A percentile compares a stretch with the other conserved stretches of the same genome.
Conservation (phyloP, 1,140 invertebrate species). For the Temnothorax nylanderi region DNA sequence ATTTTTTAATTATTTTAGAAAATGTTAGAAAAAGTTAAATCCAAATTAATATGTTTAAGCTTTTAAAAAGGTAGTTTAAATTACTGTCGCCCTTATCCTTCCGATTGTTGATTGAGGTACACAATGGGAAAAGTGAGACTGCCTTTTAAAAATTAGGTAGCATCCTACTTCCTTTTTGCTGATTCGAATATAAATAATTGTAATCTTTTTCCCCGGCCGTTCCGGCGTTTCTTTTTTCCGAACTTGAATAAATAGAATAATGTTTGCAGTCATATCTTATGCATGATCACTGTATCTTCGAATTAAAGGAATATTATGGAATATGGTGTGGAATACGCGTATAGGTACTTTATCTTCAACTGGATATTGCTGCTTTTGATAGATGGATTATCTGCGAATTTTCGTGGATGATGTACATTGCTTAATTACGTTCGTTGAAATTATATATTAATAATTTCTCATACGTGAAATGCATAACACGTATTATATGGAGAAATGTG, state of each 20-base stretch:
- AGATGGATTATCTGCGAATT: conserved; percentile 31
- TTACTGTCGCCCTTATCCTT: background rate
- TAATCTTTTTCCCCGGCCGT: background rate
- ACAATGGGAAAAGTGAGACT: background rate
- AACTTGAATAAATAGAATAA: conserved; percentile 1
- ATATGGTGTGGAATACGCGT: background rate
- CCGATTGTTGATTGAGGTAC: background rate
- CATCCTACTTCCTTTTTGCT: background rate
- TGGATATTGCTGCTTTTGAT: conserved; percentile 12
- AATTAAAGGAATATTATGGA: background rate
- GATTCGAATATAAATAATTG: background rate
- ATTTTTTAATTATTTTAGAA: background rate
- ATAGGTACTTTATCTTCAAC: background rate
- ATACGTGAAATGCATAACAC: background rate
- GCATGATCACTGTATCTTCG: background rate
- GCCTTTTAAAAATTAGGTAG: background rate
- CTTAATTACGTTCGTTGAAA: conserved; percentile 27
- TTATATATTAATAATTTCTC: conserved; percentile 36
- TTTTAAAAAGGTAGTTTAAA: background rate
- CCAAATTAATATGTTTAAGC: background rate
- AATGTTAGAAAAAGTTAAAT: background rate
- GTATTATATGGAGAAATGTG: background rate
- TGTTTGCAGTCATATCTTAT: background rate
- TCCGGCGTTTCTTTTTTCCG: background rate
- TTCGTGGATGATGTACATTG: conserved; percentile 9